Evolutionary conservation across 1,140 invertebrate genomes (phyloP), one percentile per base, ranked within the genome.

Genomic region (Doryteuthis pealeii): DNA sequence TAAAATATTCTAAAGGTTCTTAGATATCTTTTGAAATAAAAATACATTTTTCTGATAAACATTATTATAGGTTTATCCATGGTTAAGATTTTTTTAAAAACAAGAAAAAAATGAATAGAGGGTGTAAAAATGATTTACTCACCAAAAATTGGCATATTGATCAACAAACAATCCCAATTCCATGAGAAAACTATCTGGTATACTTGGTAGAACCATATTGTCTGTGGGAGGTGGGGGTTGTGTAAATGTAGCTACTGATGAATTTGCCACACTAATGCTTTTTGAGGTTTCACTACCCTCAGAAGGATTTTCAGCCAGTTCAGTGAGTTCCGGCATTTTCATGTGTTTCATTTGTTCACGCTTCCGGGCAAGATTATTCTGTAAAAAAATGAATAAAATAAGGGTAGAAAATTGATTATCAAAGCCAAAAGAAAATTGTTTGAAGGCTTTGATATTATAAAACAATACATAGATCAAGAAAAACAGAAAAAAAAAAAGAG

Each of bases 281-380:
- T 62, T 62, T 15, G 54, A 62, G 10, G 54, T 22, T n/a, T 62
- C 54, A 62, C 26, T 62, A 62, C 54, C 18, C 2, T 62, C 54
- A 62, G 54, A 12, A 62, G 62, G 65, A 12, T 62, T 67, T 71
- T 77, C 76, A 68, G 73, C 68, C 35, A 67, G 22, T 43, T 77
- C 76, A 22, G 69, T 74, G n/a, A 77, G 76, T 71, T 77, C 76
- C 1, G 76, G 76, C 76, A 77, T 77, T 35, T 72, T 74, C 33
- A 77, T 40, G 40, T 74, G 72, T 74, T 77, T 74, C 76, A 77
- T 77, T 65, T 77, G 76, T 54, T 77, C 76, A 35, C 76, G 49
- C 33, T 72, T 72, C 43, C 72, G 74, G 30, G 69, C 73, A 58
- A 77, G 72, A 58, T 77, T 70, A 66, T 74, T 72, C 76, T 77